Conservation (phyloP, 2,113 vertebrate genomes). For the Rostratula benghalensis region DNA sequence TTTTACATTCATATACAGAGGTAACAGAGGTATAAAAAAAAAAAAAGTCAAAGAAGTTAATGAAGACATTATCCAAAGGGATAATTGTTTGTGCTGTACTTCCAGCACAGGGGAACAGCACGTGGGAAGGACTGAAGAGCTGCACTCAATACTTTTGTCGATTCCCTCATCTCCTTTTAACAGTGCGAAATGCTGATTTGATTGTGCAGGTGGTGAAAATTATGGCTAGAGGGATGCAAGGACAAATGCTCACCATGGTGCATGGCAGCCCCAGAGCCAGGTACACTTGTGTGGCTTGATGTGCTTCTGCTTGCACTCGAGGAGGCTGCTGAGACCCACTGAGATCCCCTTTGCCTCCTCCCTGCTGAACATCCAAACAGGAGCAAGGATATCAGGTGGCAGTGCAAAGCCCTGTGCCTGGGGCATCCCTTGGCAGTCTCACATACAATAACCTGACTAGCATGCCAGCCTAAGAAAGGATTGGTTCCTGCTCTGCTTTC, state of each 20-base stretch:
- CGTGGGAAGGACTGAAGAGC: constrained; percentile 19
- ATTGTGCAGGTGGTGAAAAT: constrained; percentile 20
- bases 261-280: not conserved
- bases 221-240: not conserved
- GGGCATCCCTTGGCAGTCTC: not conserved
- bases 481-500: not conserved
- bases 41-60: not conserved
- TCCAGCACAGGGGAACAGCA: constrained; percentile 44
- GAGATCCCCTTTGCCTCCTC: not conserved
- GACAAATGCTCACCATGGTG: not conserved
- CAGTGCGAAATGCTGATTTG: constrained; percentile 12
- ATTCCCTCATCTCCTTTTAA: constrained; percentile 44
- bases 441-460: not conserved
- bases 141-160: constrained; percentile 55
- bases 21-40: not conserved
- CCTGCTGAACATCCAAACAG: not conserved
- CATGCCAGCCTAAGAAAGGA: not conserved
- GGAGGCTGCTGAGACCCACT: fast-evolving
- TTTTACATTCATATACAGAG: not conserved
- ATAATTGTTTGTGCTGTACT: constrained; percentile 43
- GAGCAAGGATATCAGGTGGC: not conserved
- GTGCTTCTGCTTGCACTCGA: not conserved
- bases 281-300: not conserved
- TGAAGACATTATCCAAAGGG: not conserved
- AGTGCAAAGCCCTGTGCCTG: not conserved